Evolutionary conservation across 2,888 invertebrate genomes (phyloP), one percentile per base, ranked within the genome.

Genomic region (Ctena decussata): DNA sequence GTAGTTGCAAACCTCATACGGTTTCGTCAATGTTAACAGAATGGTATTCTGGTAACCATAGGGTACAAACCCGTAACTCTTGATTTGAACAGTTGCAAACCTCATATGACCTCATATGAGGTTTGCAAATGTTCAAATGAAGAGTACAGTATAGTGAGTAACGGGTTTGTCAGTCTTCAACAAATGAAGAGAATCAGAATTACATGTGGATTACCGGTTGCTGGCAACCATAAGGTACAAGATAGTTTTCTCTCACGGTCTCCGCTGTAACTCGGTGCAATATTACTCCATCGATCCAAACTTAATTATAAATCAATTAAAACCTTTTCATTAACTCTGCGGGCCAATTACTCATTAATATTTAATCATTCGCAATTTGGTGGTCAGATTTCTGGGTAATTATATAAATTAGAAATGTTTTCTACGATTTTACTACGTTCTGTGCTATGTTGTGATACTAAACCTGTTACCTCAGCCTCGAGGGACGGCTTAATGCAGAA

Each of bases 231-330:
- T 11, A 49, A 49, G 49, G 49, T 21, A 49, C 5, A 53, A 74
- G 32, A 18, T 27, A 35, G 44, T 44, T 76, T 71, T 77, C 77
- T 82, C 82, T 73, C 82, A 82, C 82, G 82, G 77, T 39, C 82
- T 32, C n/a, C 21, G 49, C 49, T 15, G 21, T 27, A 60, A 3
- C 21, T 6, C 27, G 30, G 60, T 60, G 60, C 60, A 60, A 27
- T 53, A n/a, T 60, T 60, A 30, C 30, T 37, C 44, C 78, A 83
- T 83, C 65, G 83, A 83, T 79, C 83, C 74, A 71, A 78, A 79
- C 83, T 83, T 83, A 84, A 84, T 84, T 84, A 80, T 80, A 76
- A 80, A 79, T 84, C 83, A 84, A 80, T 84, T 84, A 84, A 84
- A 84, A 80, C 83, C 76, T 71, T 84, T 84, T 84, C 83, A 84